Evolutionary conservation across 2,888 invertebrate species (phyloP), one percentile per base, ranked within the genome.

Genomic region (Metopia argyrocephala): DNA sequence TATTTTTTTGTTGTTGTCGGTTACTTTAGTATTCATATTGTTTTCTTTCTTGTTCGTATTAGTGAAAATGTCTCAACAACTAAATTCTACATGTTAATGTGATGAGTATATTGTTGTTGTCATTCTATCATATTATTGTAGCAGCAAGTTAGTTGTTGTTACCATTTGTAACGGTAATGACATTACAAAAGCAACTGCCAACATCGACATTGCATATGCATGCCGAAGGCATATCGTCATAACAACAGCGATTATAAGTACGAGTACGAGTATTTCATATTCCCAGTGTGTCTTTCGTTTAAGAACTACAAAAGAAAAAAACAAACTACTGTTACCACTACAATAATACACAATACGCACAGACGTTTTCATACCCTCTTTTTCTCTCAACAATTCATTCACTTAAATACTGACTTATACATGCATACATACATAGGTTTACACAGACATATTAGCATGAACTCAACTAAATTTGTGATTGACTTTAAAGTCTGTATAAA

Each of bases 161-260:
- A n/a, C 18, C 20, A 56, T 69, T 76, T 71, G 59, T 27, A 78
- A 78, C 61, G 61, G 54, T 62, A 71, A 71, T 66, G 54, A 70
- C 25, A 45, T 61, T 78, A 66, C 59, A 56, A 48, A 73, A 54
- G 31, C 78, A 73, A 27, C 46, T 70, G 45, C 52, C 61, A 21
- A 56, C 69, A 62, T 52, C 71, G 61, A 46, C 78, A 61, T 78
- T 78, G 54, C 28, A 68, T 73, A 54, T 73, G 61, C 66, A 48
- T 68, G 78, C 71, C 66, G 46, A 12, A 15, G 78, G 78, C 78
- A 66, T 71, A 31, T 48, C 61, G 7, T 73, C 61, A 31, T 54
- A 48, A 61, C 66, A 59, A 54, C 46, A 48, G 48, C 48, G 23
- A 66, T 23, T 52, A 28, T 15, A 9, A 21, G 52, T 52, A n/a